Evolutionary conservation across 1,140 invertebrate genomes (phyloP), one percentile per base, ranked within the genome.

Genomic region (Oedothorax gibbosus): DNA sequence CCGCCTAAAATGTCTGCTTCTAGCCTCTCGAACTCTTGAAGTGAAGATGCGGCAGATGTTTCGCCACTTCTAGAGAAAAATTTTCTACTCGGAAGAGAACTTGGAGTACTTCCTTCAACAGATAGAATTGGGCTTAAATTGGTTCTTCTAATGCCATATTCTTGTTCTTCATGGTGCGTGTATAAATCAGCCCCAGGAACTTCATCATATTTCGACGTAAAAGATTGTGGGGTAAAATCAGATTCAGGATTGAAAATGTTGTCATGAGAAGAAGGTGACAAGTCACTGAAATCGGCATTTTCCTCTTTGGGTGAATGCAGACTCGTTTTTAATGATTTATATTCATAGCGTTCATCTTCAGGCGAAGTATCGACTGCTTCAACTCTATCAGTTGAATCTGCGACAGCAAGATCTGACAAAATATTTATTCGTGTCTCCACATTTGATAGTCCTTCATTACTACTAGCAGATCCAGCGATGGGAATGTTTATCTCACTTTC

Each of bases 161-260:
- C 83, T 18, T 87, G 88, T 95, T 96, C 88, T 94, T 93, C 88
- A 77, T 64, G 95, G 93, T 87, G 93, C 92, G 90, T 95, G 68
- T 87, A 87, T 20, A 87, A 75, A 65, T 87, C 86, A 21, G 83
- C n/a, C 6, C 50, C 49, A 60, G 69, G 57, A 14, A 81, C 50
- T 77, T 86, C 85, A 72, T 85, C 83, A 79, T 85, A 85, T 72
- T 85, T 78, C 21, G 75, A 78, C 18, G 53, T 14, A 64, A 49
- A 78, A 35, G 49, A 20, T 54, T 69, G 66, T 10, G 75, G 54
- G 12, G 50, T n/a, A 64, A 71, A 72, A 85, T 78, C 83, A 54
- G 77, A 86, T 57, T 86, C 85, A 51, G 78, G 66, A 73, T 85
- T 75, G n/a, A 80, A 50, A 65, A 75, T 69, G 72, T 81, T 78